Evolutionary conservation across 2,797 vertebrate genomes (phyloP).

Genomic region (Platyrinchus mystaceus): DNA sequence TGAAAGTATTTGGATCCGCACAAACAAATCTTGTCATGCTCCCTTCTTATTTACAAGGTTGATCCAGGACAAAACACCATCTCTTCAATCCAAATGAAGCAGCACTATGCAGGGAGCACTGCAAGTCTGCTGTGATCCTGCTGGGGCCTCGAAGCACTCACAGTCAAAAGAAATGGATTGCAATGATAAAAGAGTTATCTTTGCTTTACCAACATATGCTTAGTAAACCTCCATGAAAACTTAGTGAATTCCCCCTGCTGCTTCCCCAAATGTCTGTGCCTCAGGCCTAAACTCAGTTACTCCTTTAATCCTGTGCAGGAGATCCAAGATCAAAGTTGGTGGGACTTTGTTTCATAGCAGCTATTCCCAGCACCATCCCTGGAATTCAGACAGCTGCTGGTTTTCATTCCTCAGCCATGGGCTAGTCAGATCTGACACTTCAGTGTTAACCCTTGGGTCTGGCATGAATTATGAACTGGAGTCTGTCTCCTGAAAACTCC

Average conservation of each 20-base stretch:
- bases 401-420: constrained; percentile 39
- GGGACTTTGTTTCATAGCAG: not conserved
- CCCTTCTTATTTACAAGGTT: not conserved
- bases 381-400: constrained; percentile 45
- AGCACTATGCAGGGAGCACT: not conserved
- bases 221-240: constrained; percentile 1
- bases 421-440: constrained; percentile 16
- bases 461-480: not conserved
- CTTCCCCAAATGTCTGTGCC: constrained; percentile 18
- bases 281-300: constrained; percentile 30
- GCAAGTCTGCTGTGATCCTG: not conserved
- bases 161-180: not conserved
- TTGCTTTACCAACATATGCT: not conserved
- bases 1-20: not conserved
- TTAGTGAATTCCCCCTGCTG: not conserved
- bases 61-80: not conserved
- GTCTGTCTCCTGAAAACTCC: not conserved
- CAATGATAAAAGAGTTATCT: not conserved
- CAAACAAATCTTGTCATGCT: not conserved
- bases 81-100: not conserved
- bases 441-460: constrained; percentile 1
- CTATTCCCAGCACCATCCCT: constrained; percentile 35
- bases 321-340: constrained; percentile 54
- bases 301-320: constrained; percentile 19
- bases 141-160: not conserved